These are phyloP conservation scores for Pocillopora grandis DNA, from an alignment of 92 coral and sea anemone genomes.

Conservation along the genomic window DNA sequence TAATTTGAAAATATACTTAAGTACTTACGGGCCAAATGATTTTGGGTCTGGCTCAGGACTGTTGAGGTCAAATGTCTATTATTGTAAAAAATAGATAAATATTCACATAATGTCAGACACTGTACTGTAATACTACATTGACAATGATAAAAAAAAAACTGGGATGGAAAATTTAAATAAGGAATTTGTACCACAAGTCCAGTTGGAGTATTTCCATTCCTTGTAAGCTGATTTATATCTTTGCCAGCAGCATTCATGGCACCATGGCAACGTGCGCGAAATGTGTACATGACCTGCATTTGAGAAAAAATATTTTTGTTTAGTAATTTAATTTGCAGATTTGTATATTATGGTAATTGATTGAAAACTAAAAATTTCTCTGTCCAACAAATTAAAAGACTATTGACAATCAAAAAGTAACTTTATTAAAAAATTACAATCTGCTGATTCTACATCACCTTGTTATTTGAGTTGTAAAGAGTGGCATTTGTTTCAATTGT, in stretches of 20 bases:
- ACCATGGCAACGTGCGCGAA: constrained; percentile 90
- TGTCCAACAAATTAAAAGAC: too few relatives aligned
- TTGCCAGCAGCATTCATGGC: constrained; percentile 53
- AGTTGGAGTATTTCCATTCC: constrained; percentile 91
- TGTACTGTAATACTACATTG: too few relatives aligned
- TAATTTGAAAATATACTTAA: neutral
- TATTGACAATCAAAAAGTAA: too few relatives aligned
- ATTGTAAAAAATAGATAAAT: neutral
- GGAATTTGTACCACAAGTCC: constrained; percentile 80
- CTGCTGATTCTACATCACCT: constrained; percentile 34
- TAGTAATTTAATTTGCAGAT: neutral
- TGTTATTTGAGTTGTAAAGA: constrained; percentile 57
- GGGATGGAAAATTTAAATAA: neutral
- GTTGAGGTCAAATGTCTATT: constrained; percentile 91
- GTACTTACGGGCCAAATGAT: constrained; percentile 91
- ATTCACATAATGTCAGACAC: too few relatives aligned
- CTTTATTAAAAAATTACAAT: too few relatives aligned
- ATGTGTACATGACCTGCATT: constrained; percentile 57
- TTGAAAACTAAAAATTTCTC: too few relatives aligned
- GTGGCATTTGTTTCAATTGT: constrained; percentile 80
- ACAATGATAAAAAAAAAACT: too few relatives aligned
- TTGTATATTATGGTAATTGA: too few relatives aligned
- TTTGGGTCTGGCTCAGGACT: constrained; percentile 76
- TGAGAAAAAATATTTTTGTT: neutral
- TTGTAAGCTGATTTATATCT: constrained; percentile 81